Conservation (phyloP, 2,888 invertebrate species). For the Eurytoma californica region DNA sequence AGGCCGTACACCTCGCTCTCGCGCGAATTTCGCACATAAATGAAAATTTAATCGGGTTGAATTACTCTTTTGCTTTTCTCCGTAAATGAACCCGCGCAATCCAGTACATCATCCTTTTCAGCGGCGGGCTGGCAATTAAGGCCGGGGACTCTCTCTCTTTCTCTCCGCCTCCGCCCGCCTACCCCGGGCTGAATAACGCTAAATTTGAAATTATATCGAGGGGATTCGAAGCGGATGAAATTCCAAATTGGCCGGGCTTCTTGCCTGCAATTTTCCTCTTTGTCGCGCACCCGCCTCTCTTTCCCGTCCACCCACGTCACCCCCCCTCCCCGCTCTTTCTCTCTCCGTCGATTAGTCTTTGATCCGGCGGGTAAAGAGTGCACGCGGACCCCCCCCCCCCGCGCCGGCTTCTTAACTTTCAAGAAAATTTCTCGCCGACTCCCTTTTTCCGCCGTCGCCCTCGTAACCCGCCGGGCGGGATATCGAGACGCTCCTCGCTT, state of each 20-base stretch:
- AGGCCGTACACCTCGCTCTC: no score
- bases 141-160: no score
- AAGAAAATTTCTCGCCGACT: constrained; percentile 19
- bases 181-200: neutral
- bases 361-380: constrained; percentile 16
- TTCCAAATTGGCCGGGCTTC: neutral
- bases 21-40: no score
- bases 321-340: no score
- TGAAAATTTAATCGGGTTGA: no score
- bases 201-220: neutral
- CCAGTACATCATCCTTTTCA: neutral
- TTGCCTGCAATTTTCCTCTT: constrained; percentile 28
- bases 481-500: neutral
- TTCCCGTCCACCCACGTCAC: neutral
- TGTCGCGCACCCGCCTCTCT: neutral
- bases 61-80: neutral
- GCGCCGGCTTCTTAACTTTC: constrained; percentile 7
- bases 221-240: neutral
- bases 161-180: no score
- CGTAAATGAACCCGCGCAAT: neutral
- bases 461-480: neutral
- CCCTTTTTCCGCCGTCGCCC: neutral
- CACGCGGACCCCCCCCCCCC: neutral
- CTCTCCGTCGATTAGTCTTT: constrained; percentile 22
- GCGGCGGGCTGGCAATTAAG: neutral